These are phyloP conservation scores for Oxytorus armatus DNA, from an alignment of 2,888 invertebrate species.

Conservation along the genomic window DNA sequence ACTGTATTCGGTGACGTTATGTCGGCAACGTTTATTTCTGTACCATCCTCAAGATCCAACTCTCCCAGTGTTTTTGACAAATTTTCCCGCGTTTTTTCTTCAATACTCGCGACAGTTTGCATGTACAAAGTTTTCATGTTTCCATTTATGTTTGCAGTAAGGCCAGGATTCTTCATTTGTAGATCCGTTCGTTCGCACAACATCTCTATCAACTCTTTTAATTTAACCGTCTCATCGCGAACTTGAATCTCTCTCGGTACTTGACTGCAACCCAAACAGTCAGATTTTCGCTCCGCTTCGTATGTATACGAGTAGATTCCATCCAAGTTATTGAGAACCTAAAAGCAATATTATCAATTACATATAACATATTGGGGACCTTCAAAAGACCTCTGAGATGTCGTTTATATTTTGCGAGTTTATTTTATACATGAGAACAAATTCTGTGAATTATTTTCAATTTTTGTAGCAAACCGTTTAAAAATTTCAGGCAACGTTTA, in stretches of 20 bases:
- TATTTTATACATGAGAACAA: no score
- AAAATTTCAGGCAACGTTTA: no score
- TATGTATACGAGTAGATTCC: constrained; percentile 98
- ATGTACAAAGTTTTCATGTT: constrained; percentile 97
- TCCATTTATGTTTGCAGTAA: constrained; percentile 92
- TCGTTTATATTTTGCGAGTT: no score
- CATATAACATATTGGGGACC: no score
- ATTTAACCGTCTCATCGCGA: constrained; percentile 88
- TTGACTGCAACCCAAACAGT: constrained; percentile 96
- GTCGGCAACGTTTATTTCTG: constrained; percentile 96
- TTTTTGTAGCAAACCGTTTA: no score
- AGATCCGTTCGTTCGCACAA: constrained; percentile 91
- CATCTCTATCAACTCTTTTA: constrained; percentile 93
- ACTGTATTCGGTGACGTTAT: constrained; percentile 94
- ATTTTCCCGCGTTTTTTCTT: constrained; percentile 94
- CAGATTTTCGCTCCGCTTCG: constrained; percentile 93
- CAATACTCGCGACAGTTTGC: constrained; percentile 95
- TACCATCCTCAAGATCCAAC: constrained; percentile 93
- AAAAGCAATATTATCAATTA: constrained; percentile 54
- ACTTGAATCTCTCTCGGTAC: constrained; percentile 88
- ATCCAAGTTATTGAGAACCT: constrained; percentile 93
- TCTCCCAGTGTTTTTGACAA: constrained; percentile 94
- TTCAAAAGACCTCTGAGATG: no score
- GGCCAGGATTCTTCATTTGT: constrained; percentile 96
- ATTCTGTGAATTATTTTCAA: no score